Base-by-base conservation (phyloP, 2,888 invertebrate genomes). In the Stenodera caucasica region DNA sequence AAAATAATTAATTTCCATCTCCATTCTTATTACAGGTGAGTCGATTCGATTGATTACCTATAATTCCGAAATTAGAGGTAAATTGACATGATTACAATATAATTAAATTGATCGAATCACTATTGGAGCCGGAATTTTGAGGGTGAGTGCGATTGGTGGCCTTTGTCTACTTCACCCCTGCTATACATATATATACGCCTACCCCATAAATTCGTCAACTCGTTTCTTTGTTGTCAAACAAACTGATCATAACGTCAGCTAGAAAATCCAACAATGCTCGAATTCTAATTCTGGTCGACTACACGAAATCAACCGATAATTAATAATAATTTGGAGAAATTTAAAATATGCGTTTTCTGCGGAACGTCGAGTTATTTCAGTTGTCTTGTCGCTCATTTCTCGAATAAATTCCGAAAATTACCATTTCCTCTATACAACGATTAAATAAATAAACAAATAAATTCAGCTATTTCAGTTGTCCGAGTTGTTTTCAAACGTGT, bases 1-100 rank as follows among this genome's bases (percentile, higher is more conserved):
- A n/a, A n/a, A n/a, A n/a, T n/a, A n/a, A n/a, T 63, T 58, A 61
- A 61, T 64, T 63, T 61, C 49, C 49, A 30, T 53, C n/a, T n/a
- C 14, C 45, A 32, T n/a, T n/a, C 11, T 26, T 33, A 21, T 53
- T 53, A 53, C 32, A 53, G 53, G 53, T 53, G 30, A 53, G 53
- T 32, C 32, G 14, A 33, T 21, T 18, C 45, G 3, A 35, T 35
- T 35, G n/a, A n/a, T n/a, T n/a, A n/a, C n/a, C 26, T 26, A 26
- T 26, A 26, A 4, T 5, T 26, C 5, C 26, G 5, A 4, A 26
- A 26, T 26, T 26, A n/a, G n/a, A 40, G 37, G 37, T 40, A 29
- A 7, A 29, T 29, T n/a, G 18, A 40, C 18, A 18, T 9, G 18
- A 9, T 18, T 40, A 18, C 12, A 40, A 40, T 37, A 18, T 14